Conservation (phyloP, 2,797 vertebrate genomes). For the Hemitrygon akajei region DNA sequence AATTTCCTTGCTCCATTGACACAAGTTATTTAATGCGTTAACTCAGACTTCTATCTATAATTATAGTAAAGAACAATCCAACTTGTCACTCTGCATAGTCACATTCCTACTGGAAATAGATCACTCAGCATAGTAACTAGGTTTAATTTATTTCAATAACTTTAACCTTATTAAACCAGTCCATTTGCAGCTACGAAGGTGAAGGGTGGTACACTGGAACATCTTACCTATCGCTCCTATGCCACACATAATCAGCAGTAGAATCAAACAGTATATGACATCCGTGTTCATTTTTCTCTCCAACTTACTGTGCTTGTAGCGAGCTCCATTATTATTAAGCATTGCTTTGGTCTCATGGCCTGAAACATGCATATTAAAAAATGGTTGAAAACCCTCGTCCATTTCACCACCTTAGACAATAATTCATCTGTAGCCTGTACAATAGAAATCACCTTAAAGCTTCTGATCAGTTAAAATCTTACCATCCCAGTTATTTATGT, state of each 20-base stretch:
- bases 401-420: background rate
- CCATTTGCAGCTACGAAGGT: background rate
- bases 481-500: background rate
- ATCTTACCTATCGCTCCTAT: slow-evolving; percentile 75
- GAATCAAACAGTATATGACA: slow-evolving; percentile 73
- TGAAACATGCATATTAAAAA: slow-evolving; percentile 46
- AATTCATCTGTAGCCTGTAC: background rate
- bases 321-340: slow-evolving; percentile 79
- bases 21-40: background rate
- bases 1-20: background rate
- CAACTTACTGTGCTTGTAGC: slow-evolving; percentile 87
- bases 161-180: background rate
- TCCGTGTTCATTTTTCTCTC: slow-evolving; percentile 78
- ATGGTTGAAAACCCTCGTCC: background rate
- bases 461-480: background rate
- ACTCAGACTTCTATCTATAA: background rate
- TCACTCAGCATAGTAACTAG: background rate
- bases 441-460: background rate
- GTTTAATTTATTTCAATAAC: background rate
- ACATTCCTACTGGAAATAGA: background rate
- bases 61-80: background rate
- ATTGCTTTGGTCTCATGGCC: slow-evolving; percentile 91
- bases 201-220: background rate
- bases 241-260: slow-evolving; percentile 84
- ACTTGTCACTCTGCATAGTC: background rate